Evolutionary conservation across 2,113 vertebrate species (phyloP), one percentile per base, ranked within the genome.

Genomic region (Eupsittula cactorum): DNA sequence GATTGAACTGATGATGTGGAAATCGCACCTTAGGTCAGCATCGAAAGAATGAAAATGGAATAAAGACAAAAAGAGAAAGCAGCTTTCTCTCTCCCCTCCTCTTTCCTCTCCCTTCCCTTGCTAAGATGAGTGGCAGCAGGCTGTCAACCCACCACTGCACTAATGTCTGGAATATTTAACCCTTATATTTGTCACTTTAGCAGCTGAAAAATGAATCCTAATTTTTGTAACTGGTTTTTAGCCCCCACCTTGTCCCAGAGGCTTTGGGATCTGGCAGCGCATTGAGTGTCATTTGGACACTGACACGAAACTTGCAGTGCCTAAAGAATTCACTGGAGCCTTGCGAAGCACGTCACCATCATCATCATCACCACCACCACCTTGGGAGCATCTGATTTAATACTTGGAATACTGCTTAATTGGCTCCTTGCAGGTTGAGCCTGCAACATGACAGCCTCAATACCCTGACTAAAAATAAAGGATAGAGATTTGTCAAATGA

Each of bases 1-100:
- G 77, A 94, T 73, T 78, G 97, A 86, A 73, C 84, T 77, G 88
- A 69, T 93, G 82, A 93, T 64, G 67, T 71, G 80, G 82, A 95
- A 94, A 93, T 86, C n/a, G 4, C 88, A 97, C 94, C 63, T 87
- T 37, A 62, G 70, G 95, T 88, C 29, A 28, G 79, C 41, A 82
- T 44, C 47, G 41, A 70, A 71, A 78, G 75, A 76, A 37, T 0
- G 25, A 60, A 79, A 92, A 89, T 16, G 23, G 53, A 91, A 39
- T 33, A 79, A n/a, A 20, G 57, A 46, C 17, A 15, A 44, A 49
- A 18, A 4, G 17, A 27, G n/a, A 64, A 69, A 53, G 7, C 19
- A 39, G 15, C 27, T 50, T 28, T 35, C 55, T 16, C 63, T 92
- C 41, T 73, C 46, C 14, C 35, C 9, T 89, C 14, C 19, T 42